These are phyloP conservation scores for Leptodirus hochenwartii DNA, from an alignment of 2,888 invertebrate species.

Conservation along the genomic window DNA sequence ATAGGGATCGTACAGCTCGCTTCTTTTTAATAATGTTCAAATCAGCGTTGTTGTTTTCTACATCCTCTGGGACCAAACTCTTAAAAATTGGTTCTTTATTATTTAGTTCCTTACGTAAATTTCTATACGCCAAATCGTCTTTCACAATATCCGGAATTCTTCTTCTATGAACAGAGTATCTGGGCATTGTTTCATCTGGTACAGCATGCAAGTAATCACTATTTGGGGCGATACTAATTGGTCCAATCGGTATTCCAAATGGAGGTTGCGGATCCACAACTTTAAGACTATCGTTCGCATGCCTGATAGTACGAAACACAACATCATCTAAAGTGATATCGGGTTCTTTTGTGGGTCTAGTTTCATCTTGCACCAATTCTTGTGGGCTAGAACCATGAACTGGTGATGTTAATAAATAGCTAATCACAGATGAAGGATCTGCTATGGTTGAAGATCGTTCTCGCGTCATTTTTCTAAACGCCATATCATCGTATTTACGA, in stretches of 20 bases:
- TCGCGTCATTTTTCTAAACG: constrained; percentile 51
- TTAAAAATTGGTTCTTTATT: constrained; percentile 33
- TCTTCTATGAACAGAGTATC: constrained; percentile 43
- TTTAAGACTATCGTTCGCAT: constrained; percentile 53
- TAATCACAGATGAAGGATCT: constrained; percentile 31
- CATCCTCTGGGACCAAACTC: constrained; percentile 26
- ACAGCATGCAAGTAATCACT: constrained; percentile 71
- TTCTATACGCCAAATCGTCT: constrained; percentile 76
- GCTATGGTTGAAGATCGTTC: constrained; percentile 32
- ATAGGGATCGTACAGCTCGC: constrained; percentile 62
- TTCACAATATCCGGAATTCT: constrained; percentile 65
- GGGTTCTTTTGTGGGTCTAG: constrained; percentile 40
- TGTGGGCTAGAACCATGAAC: constrained; percentile 37
- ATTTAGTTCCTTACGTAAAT: constrained; percentile 57
- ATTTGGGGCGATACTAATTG: constrained; percentile 59
- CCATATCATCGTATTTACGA: constrained; percentile 62
- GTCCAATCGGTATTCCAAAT: constrained; percentile 79
- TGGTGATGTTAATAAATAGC: constrained; percentile 54
- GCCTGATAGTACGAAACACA: constrained; percentile 60
- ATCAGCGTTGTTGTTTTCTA: constrained; percentile 31
- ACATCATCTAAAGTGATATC: constrained; percentile 73
- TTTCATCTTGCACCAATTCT: constrained; percentile 23
- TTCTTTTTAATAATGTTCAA: constrained; percentile 38
- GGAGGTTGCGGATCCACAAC: constrained; percentile 70
- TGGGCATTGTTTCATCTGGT: constrained; percentile 28